Evolutionary conservation across 2,113 vertebrate species (phyloP), one percentile per base, ranked within the genome.

Genomic region (Amazona vittata): DNA sequence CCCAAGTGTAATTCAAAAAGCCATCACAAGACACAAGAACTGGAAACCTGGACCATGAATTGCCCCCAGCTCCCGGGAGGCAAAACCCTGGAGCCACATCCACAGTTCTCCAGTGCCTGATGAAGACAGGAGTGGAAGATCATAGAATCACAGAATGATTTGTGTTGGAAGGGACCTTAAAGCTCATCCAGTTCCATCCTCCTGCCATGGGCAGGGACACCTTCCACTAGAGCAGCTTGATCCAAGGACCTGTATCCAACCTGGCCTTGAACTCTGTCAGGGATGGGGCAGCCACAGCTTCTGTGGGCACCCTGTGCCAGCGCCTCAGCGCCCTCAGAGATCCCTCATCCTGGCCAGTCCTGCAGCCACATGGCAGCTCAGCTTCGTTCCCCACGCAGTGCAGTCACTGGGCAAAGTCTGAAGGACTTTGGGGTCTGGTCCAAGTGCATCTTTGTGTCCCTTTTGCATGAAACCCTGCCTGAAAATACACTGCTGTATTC

Each of bases 291-390:
- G 55, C 20, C 55, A 59, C 55, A 59, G 55, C 20, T 59, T 57
- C 55, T 57, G 19, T 57, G 55, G 55, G 55, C 33, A 22, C 13
- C 33, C 21, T 59, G 33, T 59, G 57, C 57, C 57, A 59, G 52
- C 4, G 4, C 52, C 52, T 17, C 16, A 31, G 1, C 57, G 35
- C 6, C 33, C 13, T 35, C 57, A 59, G 21, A 59, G 57, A 28
- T 24, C 20, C 44, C 37, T 39, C 15, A 33, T 20, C 16, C 35
- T 70, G 52, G 25, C 60, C 44, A 47, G 35, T 25, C 35, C 35
- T 1, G 0, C 19, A 82, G 3, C 44, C 4, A 0, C 0, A 0
- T 6, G 6, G 35, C 69, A 79, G 62, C 64, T 95, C 57, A 53
- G 43, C 24, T 64, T 77, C 4, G 3, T 24, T 55, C 31, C n/a